A percentile compares a stretch with the other conserved stretches of the same genome.
These are phyloP conservation scores for Myripristis murdjan DNA, from an alignment of 2,797 vertebrate species.

Conservation along the genomic window DNA sequence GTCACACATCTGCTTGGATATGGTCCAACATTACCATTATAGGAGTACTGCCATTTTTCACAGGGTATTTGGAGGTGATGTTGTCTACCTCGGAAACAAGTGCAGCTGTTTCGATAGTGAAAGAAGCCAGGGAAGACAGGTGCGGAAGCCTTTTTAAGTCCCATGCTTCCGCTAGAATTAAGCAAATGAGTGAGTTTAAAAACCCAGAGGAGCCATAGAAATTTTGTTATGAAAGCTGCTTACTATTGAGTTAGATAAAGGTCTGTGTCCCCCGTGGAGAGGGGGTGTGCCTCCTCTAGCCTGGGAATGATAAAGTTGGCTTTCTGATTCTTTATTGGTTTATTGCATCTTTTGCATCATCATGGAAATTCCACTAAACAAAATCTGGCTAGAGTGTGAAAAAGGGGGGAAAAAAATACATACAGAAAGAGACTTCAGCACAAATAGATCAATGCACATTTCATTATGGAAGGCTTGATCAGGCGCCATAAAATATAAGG, in stretches of 20 bases:
- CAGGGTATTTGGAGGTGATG: conserved; percentile 23
- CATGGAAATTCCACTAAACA: neutral
- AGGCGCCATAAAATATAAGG: conserved; percentile 19
- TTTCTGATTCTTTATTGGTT: neutral
- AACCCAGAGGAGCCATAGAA: neutral
- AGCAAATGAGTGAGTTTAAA: conserved; percentile 44
- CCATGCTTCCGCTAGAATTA: conserved; percentile 48
- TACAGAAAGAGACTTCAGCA: neutral
- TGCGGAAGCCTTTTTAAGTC: conserved; percentile 32
- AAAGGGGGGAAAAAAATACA: conserved; percentile 5
- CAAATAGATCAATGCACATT: conserved; percentile 20
- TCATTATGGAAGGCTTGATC: conserved; percentile 20
- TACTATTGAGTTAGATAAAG: conserved; percentile 18
- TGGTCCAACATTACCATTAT: conserved; percentile 20
- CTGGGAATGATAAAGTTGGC: neutral
- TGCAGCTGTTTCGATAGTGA: conserved; percentile 23
- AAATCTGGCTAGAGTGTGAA: neutral
- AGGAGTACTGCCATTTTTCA: conserved; percentile 33
- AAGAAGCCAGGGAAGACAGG: conserved; percentile 50
- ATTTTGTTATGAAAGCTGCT: conserved; percentile 21
- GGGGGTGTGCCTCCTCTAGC: neutral
- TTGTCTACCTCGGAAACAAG: neutral
- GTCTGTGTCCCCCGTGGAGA: conserved; percentile 7
- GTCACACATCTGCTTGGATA: neutral
- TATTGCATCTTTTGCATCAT: conserved; percentile 8